Evolutionary conservation across 2,888 invertebrate species (phyloP), one percentile per base, ranked within the genome.

Genomic region (Philopedon plagiatum): DNA sequence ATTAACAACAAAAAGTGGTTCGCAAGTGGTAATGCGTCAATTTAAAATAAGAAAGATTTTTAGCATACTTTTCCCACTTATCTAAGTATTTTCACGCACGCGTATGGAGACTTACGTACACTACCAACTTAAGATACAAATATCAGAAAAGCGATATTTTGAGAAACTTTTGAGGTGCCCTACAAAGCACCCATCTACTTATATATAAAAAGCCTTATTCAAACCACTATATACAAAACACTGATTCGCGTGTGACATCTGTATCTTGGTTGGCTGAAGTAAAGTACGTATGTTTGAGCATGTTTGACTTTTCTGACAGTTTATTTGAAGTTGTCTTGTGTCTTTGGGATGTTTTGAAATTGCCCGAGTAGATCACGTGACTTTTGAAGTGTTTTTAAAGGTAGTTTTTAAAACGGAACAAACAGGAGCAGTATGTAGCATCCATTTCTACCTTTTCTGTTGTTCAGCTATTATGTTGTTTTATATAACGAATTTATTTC

Each of bases 11-110:
- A 23, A 23, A 23, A 11, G 34, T 49, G 21, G n/a, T 34, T 51
- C 51, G 51, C 23, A 46, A 46, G 29, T 54, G 29, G 29, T 29
- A 1, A 26, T 26, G 61, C 44, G 19, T 61, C 61, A 61, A 46
- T 19, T 19, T 26, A 32, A 61, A 61, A 61, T 41, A 26, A 26
- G 37, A 9, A 19, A 11, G 21, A 13, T 9, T 46, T 21, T 46
- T 11, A 7, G 39, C 5, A 15, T 26, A 5, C 8, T 39, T 5
- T 15, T 15, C 15, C 15, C 1, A 5, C 1, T n/a, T 7, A 5
- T 39, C 39, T 15, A 0, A 15, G 4, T 7, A 34, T n/a, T n/a
- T n/a, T n/a, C n/a, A n/a, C n/a, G n/a, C n/a, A n/a, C n/a, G n/a
- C n/a, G n/a, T n/a, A n/a, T n/a, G n/a, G n/a, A n/a, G n/a, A n/a